A percentile compares a stretch with the other conserved stretches of the same genome.
These are phyloP conservation scores for Eulithis testata DNA, from an alignment of 2,888 invertebrate genomes.

Conservation along the genomic window DNA sequence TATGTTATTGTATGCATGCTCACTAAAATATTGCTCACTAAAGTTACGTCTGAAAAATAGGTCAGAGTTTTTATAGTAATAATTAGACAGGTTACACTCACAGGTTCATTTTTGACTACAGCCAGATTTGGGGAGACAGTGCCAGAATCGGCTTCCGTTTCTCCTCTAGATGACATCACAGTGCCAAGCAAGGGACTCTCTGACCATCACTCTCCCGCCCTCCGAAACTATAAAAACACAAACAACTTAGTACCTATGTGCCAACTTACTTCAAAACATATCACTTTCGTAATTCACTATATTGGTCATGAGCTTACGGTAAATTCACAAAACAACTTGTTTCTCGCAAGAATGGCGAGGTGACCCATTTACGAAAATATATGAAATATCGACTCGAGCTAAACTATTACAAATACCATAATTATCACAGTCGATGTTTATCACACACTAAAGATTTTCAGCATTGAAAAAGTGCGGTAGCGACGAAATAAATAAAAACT, in stretches of 20 bases:
- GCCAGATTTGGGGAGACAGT: slow-evolving; percentile 79
- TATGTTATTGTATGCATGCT: slow-evolving; percentile 15
- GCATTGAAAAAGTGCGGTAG: slow-evolving; percentile 45
- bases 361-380: slow-evolving; percentile 84
- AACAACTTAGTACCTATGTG: slow-evolving; percentile 50
- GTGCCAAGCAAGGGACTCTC: slow-evolving; percentile 74
- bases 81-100: slow-evolving; percentile 45
- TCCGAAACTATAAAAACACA: slow-evolving; percentile 68
- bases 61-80: slow-evolving; percentile 23
- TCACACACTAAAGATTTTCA: slow-evolving; percentile 46
- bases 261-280: slow-evolving; percentile 38
- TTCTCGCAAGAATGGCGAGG: slow-evolving; percentile 80
- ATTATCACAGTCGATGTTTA: slow-evolving; percentile 57
- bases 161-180: slow-evolving; percentile 85
- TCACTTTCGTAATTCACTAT: slow-evolving; percentile 43
- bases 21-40: slow-evolving; percentile 21
- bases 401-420: slow-evolving; percentile 67
- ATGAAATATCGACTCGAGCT: slow-evolving; percentile 78
- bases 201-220: slow-evolving; percentile 82
- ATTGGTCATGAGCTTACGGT: slow-evolving; percentile 47
- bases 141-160: slow-evolving; percentile 84
- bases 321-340: slow-evolving; percentile 68
- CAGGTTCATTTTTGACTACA: slow-evolving; percentile 80
- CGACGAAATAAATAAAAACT: slow-evolving; percentile 68
- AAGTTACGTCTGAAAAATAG: slow-evolving; percentile 26